Conservation (phyloP, 1,140 invertebrate species). For the Hypsibius dujardini region DNA sequence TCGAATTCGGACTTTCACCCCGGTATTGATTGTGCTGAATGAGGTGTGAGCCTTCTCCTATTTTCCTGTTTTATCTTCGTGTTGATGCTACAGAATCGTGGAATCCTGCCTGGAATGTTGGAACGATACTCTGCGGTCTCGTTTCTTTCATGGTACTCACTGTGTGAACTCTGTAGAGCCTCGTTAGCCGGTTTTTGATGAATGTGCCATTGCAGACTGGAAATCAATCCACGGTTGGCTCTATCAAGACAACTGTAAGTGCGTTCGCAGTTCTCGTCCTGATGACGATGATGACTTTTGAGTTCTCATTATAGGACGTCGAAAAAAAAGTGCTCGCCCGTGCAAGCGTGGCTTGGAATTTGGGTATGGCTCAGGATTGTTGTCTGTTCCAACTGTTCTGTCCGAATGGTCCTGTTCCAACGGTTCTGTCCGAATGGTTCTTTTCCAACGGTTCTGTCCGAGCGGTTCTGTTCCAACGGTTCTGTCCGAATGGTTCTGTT, state of each 20-base stretch:
- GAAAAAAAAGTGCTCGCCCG: slow-evolving; percentile 7
- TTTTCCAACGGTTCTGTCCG: no score
- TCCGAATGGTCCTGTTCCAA: no score
- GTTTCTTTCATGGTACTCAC: neutral
- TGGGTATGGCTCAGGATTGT: neutral
- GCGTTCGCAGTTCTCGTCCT: neutral
- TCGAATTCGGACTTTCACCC: slow-evolving; percentile 13
- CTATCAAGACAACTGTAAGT: slow-evolving; percentile 3
- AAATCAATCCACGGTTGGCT: slow-evolving; percentile 1
- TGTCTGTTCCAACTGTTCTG: no score
- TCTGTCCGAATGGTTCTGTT: no score
- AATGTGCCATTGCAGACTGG: neutral
- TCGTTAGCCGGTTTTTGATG: neutral
- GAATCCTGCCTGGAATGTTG: slow-evolving; percentile 15
- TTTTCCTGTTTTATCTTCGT: no score
- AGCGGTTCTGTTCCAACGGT: no score
- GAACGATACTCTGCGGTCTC: slow-evolving; percentile 5
- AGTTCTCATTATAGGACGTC: neutral
- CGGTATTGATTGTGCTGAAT: neutral
- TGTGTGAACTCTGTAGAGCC: neutral
- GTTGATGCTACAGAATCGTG: slow-evolving; percentile 7
- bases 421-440: no score
- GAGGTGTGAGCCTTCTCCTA: no score
- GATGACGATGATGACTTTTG: neutral
- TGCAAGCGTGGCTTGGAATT: neutral